phyloP scores from a whole-genome alignment of 1,140 invertebrate genomes.

The Pararge aegeria region DNA sequence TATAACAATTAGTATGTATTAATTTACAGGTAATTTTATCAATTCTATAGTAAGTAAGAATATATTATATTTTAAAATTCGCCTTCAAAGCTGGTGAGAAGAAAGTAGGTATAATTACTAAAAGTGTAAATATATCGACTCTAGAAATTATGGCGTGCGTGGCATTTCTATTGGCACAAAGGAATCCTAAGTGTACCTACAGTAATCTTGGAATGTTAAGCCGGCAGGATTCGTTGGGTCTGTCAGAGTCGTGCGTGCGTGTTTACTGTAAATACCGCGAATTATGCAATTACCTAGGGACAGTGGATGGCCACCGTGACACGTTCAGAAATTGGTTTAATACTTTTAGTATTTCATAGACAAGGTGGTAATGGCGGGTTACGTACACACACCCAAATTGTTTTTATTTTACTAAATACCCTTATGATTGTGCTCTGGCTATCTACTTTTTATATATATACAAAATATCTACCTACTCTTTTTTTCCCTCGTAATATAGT shows the following conservation, averaged over 20 bases:
- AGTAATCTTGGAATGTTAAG: constrained; percentile 55
- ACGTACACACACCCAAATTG: neutral
- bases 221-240: constrained; percentile 40
- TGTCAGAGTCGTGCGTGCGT: constrained; percentile 27
- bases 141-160: constrained; percentile 39
- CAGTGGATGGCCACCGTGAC: constrained; percentile 5
- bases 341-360: neutral
- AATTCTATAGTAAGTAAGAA: too few species aligned
- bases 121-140: constrained; percentile 56
- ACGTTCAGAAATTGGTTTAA: constrained; percentile 21
- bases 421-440: too few species aligned
- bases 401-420: too few species aligned
- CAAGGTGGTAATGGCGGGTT: too few species aligned
- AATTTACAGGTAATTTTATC: too few species aligned
- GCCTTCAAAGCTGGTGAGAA: constrained; percentile 12
- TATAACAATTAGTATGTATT: too few species aligned
- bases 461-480: too few species aligned
- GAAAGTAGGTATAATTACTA: constrained; percentile 51
- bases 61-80: neutral
- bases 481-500: too few species aligned
- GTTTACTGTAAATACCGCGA: constrained; percentile 35
- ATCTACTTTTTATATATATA: too few species aligned
- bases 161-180: constrained; percentile 46
- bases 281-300: constrained; percentile 28
- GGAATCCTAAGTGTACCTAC: constrained; percentile 66